Evolutionary conservation across 2,113 vertebrate genomes (phyloP), one percentile per base, ranked within the genome.

Genomic region (Apteryx mantelli): DNA sequence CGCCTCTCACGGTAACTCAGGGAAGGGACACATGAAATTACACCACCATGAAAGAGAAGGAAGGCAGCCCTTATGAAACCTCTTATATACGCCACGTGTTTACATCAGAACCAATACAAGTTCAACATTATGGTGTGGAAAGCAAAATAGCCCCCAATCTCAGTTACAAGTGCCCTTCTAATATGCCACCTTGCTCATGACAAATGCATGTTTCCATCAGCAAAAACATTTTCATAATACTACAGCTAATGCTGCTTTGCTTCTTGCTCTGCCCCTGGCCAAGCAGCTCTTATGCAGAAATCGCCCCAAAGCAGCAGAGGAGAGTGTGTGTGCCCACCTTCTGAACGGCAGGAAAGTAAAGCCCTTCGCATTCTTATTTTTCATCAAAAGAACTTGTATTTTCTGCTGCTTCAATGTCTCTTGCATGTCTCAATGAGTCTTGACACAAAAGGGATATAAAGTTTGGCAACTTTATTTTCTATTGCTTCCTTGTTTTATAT

Each of bases 401-500:
- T 82, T 89, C 84, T 88, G 48, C 55, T 91, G 40, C 63, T 87
- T 83, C 84, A 74, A 2, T 24, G 44, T 44, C 36, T 79, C 58
- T 90, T 75, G 46, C 40, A 60, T 75, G 71, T 93, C 64, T 78
- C 95, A 56, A 13, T 8, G 34, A 78, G 55, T 42, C 52, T 80
- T 84, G 69, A 90, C 69, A n/a, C 44, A 22, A 65, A 86, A 74
- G 76, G 44, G 61, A 82, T 7, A 65, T 79, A 32, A 86, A 95
- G 2, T 91, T 74, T 52, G 75, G 55, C 26, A 70, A 63, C 75
- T 89, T 85, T 79, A 58, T 91, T 85, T 93, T 89, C 81, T 88
- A 42, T 68, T 85, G 38, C 38, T 87, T 82, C 53, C 44, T 92
- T 89, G 26, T 74, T 94, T 96, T 88, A 76, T 80, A 22, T 86